These are phyloP conservation scores for Xestobium rufovillosum DNA, from an alignment of 2,888 invertebrate species.

Conservation along the genomic window DNA sequence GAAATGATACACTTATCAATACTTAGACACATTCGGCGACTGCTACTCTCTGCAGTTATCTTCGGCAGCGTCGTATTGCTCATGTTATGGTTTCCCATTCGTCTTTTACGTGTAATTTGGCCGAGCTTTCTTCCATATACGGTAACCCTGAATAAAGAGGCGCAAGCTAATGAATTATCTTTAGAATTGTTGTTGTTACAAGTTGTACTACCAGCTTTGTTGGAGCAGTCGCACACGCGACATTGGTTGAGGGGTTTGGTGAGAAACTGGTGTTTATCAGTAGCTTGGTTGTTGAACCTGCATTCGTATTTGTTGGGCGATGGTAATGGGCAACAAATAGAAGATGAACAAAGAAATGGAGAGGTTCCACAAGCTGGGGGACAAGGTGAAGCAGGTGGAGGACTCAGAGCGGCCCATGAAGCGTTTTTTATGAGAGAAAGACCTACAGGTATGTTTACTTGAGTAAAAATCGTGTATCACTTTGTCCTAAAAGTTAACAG, in stretches of 20 bases:
- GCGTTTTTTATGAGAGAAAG: slow-evolving; percentile 80
- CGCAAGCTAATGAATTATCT: slow-evolving; percentile 89
- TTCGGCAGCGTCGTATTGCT: slow-evolving; percentile 94
- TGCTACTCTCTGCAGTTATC: slow-evolving; percentile 88
- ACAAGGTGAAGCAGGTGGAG: slow-evolving; percentile 36
- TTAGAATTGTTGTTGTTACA: slow-evolving; percentile 85
- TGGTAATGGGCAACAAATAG: slow-evolving; percentile 38
- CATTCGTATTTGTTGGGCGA: slow-evolving; percentile 86
- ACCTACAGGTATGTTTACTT: slow-evolving; percentile 31
- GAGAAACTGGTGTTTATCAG: slow-evolving; percentile 75
- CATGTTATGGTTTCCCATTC: slow-evolving; percentile 93
- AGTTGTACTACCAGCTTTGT: slow-evolving; percentile 88
- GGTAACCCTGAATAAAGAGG: slow-evolving; percentile 72
- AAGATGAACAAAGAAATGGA: slow-evolving; percentile 35
- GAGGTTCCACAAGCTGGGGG: slow-evolving; percentile 16
- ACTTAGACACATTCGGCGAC: slow-evolving; percentile 78
- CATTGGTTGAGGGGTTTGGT: slow-evolving; percentile 90
- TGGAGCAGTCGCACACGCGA: slow-evolving; percentile 94
- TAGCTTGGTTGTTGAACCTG: slow-evolving; percentile 77
- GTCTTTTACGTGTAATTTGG: slow-evolving; percentile 70
- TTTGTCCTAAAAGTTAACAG: neutral
- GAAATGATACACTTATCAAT: slow-evolving; percentile 98
- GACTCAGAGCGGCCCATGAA: slow-evolving; percentile 77
- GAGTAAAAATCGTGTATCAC: neutral
- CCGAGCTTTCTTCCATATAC: slow-evolving; percentile 94